phyloP scores from a whole-genome alignment of 2,113 vertebrate genomes.

The Danionella cerebrum region DNA sequence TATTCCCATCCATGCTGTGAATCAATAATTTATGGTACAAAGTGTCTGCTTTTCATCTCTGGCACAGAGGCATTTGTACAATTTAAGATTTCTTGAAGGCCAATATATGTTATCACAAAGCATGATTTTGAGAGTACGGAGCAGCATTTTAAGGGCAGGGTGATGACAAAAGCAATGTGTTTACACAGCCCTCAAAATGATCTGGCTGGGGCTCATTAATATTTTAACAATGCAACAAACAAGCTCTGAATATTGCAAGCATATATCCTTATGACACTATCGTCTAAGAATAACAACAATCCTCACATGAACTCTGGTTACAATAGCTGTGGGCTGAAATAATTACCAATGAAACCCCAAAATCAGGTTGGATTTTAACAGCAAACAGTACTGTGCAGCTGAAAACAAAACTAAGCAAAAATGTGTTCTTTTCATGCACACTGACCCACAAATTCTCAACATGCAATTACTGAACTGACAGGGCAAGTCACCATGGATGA shows the following conservation, averaged over 20 bases:
- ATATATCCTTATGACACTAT: constrained; percentile 7
- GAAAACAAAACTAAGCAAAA: not conserved
- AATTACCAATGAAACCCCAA: not conserved
- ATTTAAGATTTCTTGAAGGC: not conserved
- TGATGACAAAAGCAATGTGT: constrained; percentile 7
- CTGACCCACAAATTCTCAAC: not conserved
- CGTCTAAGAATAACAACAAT: not conserved
- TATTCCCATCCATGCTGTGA: constrained; percentile 16
- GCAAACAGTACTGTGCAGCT: not conserved
- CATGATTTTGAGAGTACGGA: not conserved
- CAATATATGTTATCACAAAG: not conserved
- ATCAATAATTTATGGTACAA: constrained; percentile 36
- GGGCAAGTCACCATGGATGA: not conserved
- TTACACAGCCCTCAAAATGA: not conserved
- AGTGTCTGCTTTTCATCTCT: constrained; percentile 8
- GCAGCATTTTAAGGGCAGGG: not conserved
- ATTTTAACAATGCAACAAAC: constrained; percentile 15
- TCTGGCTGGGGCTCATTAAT: constrained; percentile 12
- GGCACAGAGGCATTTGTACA: constrained; percentile 1
- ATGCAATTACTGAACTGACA: not conserved
- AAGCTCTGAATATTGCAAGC: constrained; percentile 17
- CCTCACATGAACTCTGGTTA: not conserved
- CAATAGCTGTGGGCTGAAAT: not conserved
- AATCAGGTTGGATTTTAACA: not conserved
- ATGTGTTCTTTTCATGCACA: not conserved